Percentiles rank a stretch among this genome's conserved stretches.
phyloP scores from a whole-genome alignment of 2,797 vertebrate species.

The Euphonia xanthogaster region DNA sequence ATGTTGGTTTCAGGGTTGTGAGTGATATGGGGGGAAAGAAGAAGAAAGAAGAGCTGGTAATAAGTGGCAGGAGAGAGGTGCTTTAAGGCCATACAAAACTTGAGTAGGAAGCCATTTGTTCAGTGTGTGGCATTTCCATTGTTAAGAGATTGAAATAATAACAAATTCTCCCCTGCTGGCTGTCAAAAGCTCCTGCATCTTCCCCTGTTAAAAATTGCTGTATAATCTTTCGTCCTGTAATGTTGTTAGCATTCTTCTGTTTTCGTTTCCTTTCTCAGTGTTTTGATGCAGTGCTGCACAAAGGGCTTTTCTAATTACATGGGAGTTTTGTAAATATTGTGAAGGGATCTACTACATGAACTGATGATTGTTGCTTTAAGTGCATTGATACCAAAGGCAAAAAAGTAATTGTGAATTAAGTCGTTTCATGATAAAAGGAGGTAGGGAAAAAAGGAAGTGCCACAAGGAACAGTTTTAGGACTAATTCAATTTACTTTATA shows the following conservation, averaged over 20 bases:
- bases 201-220: background rate
- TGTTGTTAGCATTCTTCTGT: background rate
- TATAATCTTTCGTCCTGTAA: background rate
- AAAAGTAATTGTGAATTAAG: background rate
- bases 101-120: background rate
- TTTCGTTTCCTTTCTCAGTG: background rate
- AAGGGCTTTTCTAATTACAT: background rate
- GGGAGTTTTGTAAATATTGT: background rate
- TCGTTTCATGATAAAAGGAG: background rate
- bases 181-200: background rate
- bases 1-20: background rate
- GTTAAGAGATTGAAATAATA: background rate
- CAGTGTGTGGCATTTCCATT: background rate
- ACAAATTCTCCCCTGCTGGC: accelerated
- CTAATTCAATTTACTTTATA: background rate
- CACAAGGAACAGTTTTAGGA: background rate
- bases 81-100: background rate
- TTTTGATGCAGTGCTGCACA: background rate
- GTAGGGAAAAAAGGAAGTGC: background rate
- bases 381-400: background rate
- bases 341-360: background rate
- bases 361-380: background rate
- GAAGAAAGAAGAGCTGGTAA: background rate
- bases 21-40: background rate
- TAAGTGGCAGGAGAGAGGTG: background rate